Conservation (phyloP, 1,140 invertebrate species). For the Lordiphosa collinella region DNA sequence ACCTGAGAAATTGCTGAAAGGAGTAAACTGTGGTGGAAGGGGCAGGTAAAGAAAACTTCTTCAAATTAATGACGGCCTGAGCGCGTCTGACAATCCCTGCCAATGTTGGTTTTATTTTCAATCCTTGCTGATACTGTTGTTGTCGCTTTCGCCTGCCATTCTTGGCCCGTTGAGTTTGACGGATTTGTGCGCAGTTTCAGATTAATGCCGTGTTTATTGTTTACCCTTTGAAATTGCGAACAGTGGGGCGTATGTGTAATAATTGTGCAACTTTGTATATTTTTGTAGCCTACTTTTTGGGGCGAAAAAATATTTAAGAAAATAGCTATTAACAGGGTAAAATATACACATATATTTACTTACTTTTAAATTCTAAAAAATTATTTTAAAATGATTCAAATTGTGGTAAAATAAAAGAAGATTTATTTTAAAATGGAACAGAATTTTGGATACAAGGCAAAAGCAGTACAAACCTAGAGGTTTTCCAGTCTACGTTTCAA, state of each 20-base stretch:
- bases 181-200: constrained; percentile 75
- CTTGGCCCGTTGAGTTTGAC: constrained; percentile 60
- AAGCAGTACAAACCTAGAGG: too few species aligned
- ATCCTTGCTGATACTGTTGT: not conserved
- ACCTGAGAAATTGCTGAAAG: constrained; percentile 53
- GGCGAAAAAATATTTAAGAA: too few species aligned
- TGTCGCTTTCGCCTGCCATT: constrained; percentile 1
- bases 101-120: constrained; percentile 13
- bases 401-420: too few species aligned
- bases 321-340: too few species aligned
- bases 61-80: constrained; percentile 62
- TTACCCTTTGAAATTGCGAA: constrained; percentile 56
- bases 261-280: not conserved
- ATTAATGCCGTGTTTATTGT: constrained; percentile 77
- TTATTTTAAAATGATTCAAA: too few species aligned
- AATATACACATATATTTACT: too few species aligned
- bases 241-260: constrained; percentile 36
- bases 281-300: constrained; percentile 4
- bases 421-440: too few species aligned
- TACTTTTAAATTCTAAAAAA: too few species aligned
- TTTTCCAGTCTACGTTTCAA: too few species aligned
- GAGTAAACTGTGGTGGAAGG: constrained; percentile 13
- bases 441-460: too few species aligned
- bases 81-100: constrained; percentile 42
- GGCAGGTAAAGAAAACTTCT: constrained; percentile 49